Evolutionary conservation across 2,797 vertebrate species (phyloP), one percentile per base, ranked within the genome.

Genomic region (Gallirallus australis): DNA sequence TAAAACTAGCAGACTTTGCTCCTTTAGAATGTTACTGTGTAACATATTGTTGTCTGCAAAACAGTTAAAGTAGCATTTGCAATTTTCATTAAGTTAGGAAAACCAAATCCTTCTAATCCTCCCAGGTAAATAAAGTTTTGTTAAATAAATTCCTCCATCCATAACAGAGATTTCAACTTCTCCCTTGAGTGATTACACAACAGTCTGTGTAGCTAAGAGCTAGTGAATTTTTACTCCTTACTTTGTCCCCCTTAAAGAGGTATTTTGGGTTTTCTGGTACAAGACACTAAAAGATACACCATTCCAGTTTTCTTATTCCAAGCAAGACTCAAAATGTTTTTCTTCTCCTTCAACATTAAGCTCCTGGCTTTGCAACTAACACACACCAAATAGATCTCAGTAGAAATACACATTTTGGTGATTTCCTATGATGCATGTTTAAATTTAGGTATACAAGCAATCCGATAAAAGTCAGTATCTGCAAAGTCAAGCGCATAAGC

Each of bases 391-490:
- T 1, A 75, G 56, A 79, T 81, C 61, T 91, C 40, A 35, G 42
- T 42, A 42, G 42, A 42, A 42, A 19, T 42, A 42, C 42, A 42
- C 42, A 42, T 42, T 42, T 42, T 42, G 42, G 42, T 42, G 42
- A 42, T 18, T 42, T 42, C 42, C 42, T 42, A 52, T 21, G 57
- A 64, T 25, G 33, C n/a, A 8, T 23, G 37, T 73, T 86, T 69
- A 93, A 95, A 84, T 96, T 85, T 59, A 92, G 61, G 76, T 84
- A 90, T 15, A 19, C 71, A 82, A 57, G 64, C 82, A 85, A 96
- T 54, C 60, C 0, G 0, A 89, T 75, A 80, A 82, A 92, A 95
- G 65, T 48, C 69, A 50, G 65, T 27, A 77, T 47, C 64, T 92
- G 40, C 13, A 1, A 82, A 96, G 80, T n/a, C 75, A 85, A 85